Evolutionary conservation across 2,113 vertebrate genomes (phyloP).

Genomic region (Callocephalon fimbriatum): DNA sequence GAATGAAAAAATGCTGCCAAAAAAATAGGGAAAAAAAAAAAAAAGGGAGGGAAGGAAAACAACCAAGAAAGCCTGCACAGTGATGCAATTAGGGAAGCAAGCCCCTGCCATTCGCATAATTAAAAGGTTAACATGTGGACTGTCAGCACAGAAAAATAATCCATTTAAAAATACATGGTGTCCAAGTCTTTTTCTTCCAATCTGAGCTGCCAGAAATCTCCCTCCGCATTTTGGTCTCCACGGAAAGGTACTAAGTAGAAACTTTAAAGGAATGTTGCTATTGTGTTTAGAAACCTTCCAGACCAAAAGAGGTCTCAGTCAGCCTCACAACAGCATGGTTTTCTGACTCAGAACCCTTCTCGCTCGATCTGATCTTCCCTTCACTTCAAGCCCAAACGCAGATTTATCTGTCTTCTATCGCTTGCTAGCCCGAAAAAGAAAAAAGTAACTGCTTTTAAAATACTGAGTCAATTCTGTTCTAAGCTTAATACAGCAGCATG

Average conservation of each 20-base stretch:
- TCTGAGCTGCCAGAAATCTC: not conserved
- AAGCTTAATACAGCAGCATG: not conserved
- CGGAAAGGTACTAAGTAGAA: not conserved
- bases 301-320: not conserved
- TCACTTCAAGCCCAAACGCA: not conserved
- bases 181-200: not conserved
- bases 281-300: not conserved
- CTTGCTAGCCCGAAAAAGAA: not conserved
- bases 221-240: not conserved
- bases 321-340: not conserved
- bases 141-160: not conserved
- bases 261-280: not conserved
- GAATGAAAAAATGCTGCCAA: not conserved
- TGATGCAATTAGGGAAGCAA: not conserved
- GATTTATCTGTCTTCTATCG: not conserved
- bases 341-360: not conserved
- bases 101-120: not conserved
- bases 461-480: not conserved
- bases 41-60: not conserved
- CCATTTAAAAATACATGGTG: not conserved
- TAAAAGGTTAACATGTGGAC: not conserved
- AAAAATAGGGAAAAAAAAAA: not conserved
- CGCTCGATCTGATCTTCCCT: not conserved
- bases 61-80: not conserved
- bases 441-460: not conserved